These are phyloP conservation scores for Bombus superbus DNA, from an alignment of 1,140 invertebrate species.

Conservation along the genomic window DNA sequence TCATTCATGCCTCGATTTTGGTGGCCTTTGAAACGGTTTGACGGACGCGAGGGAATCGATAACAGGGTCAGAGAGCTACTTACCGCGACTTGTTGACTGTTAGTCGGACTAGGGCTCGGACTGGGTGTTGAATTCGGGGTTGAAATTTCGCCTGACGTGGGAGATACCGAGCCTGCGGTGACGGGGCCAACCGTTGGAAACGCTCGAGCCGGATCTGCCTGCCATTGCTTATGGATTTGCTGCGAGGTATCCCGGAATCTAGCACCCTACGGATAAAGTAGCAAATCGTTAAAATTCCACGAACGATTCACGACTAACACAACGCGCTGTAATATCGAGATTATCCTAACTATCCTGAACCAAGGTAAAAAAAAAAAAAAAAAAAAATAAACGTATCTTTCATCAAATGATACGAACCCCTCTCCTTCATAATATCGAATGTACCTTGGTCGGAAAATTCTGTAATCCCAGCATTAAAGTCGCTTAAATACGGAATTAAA, in stretches of 20 bases:
- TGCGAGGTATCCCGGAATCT: slow-evolving; percentile 82
- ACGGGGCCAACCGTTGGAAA: slow-evolving; percentile 80
- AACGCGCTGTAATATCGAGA: background rate
- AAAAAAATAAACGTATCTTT: background rate
- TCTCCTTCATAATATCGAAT: background rate
- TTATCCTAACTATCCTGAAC: too few relatives aligned
- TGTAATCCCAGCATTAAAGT: too few relatives aligned
- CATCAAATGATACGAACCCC: background rate
- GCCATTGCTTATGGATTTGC: slow-evolving; percentile 82
- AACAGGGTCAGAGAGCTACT: slow-evolving; percentile 50
- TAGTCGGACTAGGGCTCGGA: slow-evolving; percentile 79
- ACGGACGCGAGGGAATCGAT: background rate
- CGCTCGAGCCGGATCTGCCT: slow-evolving; percentile 77
- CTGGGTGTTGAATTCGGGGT: slow-evolving; percentile 79
- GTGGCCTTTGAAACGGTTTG: background rate
- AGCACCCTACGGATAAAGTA: slow-evolving; percentile 69
- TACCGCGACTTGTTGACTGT: slow-evolving; percentile 76
- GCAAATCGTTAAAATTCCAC: background rate
- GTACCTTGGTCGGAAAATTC: background rate
- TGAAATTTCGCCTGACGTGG: slow-evolving; percentile 70
- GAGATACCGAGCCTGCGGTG: slow-evolving; percentile 65
- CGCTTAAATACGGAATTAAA: too few relatives aligned
- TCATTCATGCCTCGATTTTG: background rate
- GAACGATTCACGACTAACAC: background rate
- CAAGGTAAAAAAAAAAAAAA: too few relatives aligned